Evolutionary conservation across 1,140 invertebrate species (phyloP).

Genomic region (Platorchestia sp.): DNA sequence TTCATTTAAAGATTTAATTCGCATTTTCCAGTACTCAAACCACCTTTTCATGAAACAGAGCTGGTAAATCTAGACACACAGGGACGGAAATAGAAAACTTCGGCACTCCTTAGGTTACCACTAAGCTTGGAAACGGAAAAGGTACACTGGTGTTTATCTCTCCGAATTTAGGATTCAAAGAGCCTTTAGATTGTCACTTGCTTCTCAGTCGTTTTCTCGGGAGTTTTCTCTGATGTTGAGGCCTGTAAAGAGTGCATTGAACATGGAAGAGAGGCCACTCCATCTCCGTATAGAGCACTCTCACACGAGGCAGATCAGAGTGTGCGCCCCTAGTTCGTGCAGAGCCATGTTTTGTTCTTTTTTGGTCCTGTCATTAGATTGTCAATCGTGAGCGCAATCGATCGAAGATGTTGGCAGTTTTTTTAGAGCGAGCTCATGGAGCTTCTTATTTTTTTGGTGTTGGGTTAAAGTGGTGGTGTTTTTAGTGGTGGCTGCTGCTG

Average conservation of each 20-base stretch:
- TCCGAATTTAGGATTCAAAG: not conserved
- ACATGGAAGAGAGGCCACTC: not conserved
- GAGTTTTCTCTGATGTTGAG: not conserved
- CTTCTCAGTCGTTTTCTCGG: not conserved
- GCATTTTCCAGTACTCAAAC: not conserved
- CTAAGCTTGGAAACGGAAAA: not conserved
- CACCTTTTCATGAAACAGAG: not conserved
- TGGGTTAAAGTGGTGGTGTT: slow-evolving; percentile 45
- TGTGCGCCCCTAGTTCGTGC: not conserved
- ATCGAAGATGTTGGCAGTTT: slow-evolving; percentile 20
- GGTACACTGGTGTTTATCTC: not conserved
- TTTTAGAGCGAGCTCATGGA: slow-evolving; percentile 14
- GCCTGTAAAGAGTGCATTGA: not conserved
- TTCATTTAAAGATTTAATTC: not conserved
- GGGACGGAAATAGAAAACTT: not conserved
- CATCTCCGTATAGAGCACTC: not conserved
- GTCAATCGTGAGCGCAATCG: slow-evolving; percentile 52
- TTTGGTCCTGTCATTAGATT: slow-evolving; percentile 31
- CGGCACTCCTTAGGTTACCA: not conserved
- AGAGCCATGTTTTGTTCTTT: not conserved
- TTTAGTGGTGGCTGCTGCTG: slow-evolving; percentile 36
- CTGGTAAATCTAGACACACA: not conserved
- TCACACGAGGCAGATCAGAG: not conserved
- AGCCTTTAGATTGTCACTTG: not conserved
- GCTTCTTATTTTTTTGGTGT: slow-evolving; percentile 48